These are phyloP conservation scores for Perca schrenkii DNA, from an alignment of 2,113 vertebrate species.

Conservation along the genomic window DNA sequence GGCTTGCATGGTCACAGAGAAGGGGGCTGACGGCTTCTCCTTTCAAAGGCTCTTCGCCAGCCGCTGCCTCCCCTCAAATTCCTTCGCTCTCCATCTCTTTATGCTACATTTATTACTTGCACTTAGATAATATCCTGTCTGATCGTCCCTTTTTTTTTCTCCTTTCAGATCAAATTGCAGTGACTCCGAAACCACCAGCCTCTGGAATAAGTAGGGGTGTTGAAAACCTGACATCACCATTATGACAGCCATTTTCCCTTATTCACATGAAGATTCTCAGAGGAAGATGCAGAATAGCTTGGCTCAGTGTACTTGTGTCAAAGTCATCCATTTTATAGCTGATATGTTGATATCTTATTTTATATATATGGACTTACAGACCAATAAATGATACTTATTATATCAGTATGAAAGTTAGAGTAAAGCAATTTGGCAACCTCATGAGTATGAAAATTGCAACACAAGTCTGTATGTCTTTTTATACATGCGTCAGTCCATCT, in stretches of 20 bases:
- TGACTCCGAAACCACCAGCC: constrained; percentile 68
- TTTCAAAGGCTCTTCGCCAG: constrained; percentile 79
- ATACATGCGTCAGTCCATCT: neutral
- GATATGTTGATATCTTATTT: neutral
- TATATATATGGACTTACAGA: neutral
- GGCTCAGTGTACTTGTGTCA: neutral
- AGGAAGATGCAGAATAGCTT: neutral
- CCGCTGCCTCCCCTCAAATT: constrained; percentile 72
- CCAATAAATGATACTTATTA: neutral
- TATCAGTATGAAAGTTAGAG: neutral
- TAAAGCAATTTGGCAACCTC: neutral
- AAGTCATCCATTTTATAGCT: neutral
- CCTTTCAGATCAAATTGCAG: constrained; percentile 71
- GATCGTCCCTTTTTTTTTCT: constrained; percentile 55
- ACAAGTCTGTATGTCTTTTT: neutral
- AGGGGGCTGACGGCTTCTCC: constrained; percentile 69
- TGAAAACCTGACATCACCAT: constrained; percentile 74
- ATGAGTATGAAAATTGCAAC: neutral
- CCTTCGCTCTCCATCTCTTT: constrained; percentile 75
- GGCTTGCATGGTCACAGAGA: constrained; percentile 76
- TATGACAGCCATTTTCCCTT: constrained; percentile 34
- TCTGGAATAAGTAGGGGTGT: constrained; percentile 62
- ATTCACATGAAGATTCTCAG: constrained; percentile 1
- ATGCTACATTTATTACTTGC: constrained; percentile 81
- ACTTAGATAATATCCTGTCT: constrained; percentile 80